Base-by-base conservation (phyloP, 2,888 invertebrate genomes). In the Epistrophe grossulariae region DNA sequence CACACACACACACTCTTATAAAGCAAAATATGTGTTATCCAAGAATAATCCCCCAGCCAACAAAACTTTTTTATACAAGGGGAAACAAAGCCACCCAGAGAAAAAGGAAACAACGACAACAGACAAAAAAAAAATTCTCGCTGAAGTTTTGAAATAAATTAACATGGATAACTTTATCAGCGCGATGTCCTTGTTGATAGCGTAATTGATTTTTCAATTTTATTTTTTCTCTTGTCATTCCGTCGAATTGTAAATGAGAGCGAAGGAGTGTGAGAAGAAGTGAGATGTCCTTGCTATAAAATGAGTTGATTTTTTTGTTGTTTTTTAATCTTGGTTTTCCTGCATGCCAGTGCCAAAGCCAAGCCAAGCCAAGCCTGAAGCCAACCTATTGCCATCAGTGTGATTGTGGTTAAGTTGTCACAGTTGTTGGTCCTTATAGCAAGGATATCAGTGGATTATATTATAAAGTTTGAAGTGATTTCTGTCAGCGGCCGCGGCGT, bases 171-270 rank as follows among this genome's bases (percentile, higher is more conserved):
- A 72, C 59, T 68, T 48, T 55, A 72, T 70, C 80, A 72, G 48
- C 28, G 78, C 28, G 78, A 85, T 85, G 85, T 79, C 85, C 85
- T 85, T 59, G 82, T 74, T 79, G 78, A 82, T 81, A 74, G 57
- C 59, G 62, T 79, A 85, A 85, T 85, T 85, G 85, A 85, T 85
- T 85, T 85, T 78, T 74, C 73, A 77, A 45, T 79, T 70, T 55
- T 48, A 10, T 50, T 66, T 59, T 57, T 59, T 57, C 35, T 35
- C 52, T 28, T 66, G 19, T 52, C 48, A 48, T 43, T 68, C 9
- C 17, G 38, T 70, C 43, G n/a, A 64, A 48, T 76, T 40, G 68
- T 38, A 28, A 60, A 24, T 48, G 55, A 28, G 38, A 48, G 11
- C 10, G 7, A 6, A 40, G 8, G 19, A 40, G 8, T 11, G 28